A percentile compares a stretch with the other conserved stretches of the same genome.
These are phyloP conservation scores for Lepidochrysops patricia DNA, from an alignment of 2,888 invertebrate species.

Conservation along the genomic window DNA sequence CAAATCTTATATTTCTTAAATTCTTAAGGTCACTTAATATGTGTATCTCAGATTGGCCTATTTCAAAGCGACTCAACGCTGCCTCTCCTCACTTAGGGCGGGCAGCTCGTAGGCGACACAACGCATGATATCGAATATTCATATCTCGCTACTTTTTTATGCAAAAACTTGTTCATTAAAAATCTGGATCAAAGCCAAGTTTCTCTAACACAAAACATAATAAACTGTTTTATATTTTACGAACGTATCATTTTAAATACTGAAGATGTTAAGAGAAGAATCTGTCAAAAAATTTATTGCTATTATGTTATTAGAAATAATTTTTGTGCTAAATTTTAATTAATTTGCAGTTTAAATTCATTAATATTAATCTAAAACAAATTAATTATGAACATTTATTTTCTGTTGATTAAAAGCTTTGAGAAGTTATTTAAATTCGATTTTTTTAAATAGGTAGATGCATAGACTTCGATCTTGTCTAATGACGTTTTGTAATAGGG, in stretches of 20 bases:
- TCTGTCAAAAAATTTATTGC: not conserved
- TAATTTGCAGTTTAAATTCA: not conserved
- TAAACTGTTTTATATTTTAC: constrained; percentile 21
- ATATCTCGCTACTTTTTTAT: constrained; percentile 44
- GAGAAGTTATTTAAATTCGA: not conserved
- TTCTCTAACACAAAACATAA: constrained; percentile 21
- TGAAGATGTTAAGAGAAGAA: constrained; percentile 1
- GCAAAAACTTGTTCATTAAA: constrained; percentile 46
- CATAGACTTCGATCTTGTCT: not conserved
- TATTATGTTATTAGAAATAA: not conserved
- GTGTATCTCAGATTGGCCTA: not conserved
- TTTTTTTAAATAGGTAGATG: not conserved
- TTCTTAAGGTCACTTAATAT: no score
- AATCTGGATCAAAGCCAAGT: constrained; percentile 57
- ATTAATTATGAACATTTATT: not conserved
- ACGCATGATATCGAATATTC: constrained; percentile 61
- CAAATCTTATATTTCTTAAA: no score
- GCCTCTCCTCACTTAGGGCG: constrained; percentile 25
- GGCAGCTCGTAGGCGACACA: constrained; percentile 46
- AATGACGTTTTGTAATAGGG: constrained; percentile 6
- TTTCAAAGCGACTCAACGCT: not conserved
- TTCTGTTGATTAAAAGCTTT: not conserved
- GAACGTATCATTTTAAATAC: constrained; percentile 17
- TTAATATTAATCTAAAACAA: not conserved
- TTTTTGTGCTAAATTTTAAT: not conserved